Evolutionary conservation across 92 coral and sea anemone species (phyloP).

Genomic region (Plumapathes pennacea): DNA sequence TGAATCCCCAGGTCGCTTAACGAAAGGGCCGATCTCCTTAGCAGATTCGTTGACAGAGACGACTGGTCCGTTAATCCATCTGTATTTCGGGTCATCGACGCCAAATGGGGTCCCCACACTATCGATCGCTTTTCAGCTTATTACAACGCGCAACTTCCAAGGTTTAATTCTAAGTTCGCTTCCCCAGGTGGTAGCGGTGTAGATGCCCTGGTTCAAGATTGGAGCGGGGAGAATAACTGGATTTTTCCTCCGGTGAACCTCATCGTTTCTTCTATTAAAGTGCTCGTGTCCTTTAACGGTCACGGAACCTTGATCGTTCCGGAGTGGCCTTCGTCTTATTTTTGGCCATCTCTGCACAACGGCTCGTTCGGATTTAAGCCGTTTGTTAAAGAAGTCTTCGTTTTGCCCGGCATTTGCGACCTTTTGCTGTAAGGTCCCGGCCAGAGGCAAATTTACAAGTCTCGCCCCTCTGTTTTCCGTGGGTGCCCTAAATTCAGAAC

Average conservation of each 20-base stretch:
- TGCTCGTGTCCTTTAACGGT: conserved; percentile 9
- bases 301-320: conserved; percentile 44
- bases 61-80: conserved; percentile 57
- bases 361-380: conserved; percentile 1
- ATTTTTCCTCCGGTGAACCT: conserved; percentile 50
- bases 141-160: conserved; percentile 37
- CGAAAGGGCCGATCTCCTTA: conserved; percentile 48
- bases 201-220: conserved; percentile 52
- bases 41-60: conserved; percentile 53
- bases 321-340: conserved; percentile 19
- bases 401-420: conserved; percentile 7
- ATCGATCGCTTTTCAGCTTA: conserved; percentile 52
- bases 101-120: conserved; percentile 67
- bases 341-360: conserved; percentile 26
- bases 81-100: conserved; percentile 36
- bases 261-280: conserved; percentile 20
- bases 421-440: conserved; percentile 41
- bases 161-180: conserved; percentile 43
- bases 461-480: conserved; percentile 15
- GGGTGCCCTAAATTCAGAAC: conserved; percentile 26
- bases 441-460: conserved; percentile 26
- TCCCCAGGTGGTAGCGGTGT: conserved; percentile 44
- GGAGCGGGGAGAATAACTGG: conserved; percentile 52
- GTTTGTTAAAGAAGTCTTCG: conserved; percentile 9
- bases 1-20: conserved; percentile 58